Base-by-base conservation (phyloP, 2,113 vertebrate species). In the Hystrix cristata region DNA sequence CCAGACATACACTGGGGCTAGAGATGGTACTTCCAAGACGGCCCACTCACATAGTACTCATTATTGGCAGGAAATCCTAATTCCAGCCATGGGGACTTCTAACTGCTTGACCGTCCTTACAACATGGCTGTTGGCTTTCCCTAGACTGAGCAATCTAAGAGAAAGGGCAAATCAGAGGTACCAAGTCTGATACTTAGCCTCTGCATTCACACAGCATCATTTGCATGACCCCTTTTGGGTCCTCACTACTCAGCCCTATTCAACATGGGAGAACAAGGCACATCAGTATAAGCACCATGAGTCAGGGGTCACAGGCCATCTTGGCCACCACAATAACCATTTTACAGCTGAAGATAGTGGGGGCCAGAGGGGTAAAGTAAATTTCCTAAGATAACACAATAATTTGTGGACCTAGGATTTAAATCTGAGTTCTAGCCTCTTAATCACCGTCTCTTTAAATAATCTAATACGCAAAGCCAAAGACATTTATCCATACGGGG, bases 391-490 rank as follows among this genome's bases (percentile, higher is more conserved):
- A 11, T 88, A 6, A 67, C 27, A 83, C 31, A 85, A 46, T n/a
- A 76, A 71, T 23, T n/a, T 38, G 7, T 65, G 3, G 25, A 25
- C n/a, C 48, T 85, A 23, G 27, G 71, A 88, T 82, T 67, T 79
- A 16, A 96, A 87, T 8, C 12, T 76, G 95, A 95, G n/a, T 46
- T 4, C n/a, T 38, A 6, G 34, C 31, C 14, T 93, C 62, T 95
- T 71, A 87, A 87, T 91, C 51, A 88, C 67, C 94, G 29, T 72
- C 60, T 93, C 79, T 96, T 92, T 94, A 97, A 95, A 91, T 71
- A 95, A 87, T 18, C 72, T 31, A 55, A 81, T 64, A n/a, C 5
- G 64, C 69, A 92, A 95, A 94, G 53, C 18, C 51, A 90, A 93
- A 92, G 92, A 90, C 88, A 86, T 94, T 94, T 95, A 94, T 95